Conservation (phyloP, 2,888 invertebrate species). For the Ctena decussata region DNA sequence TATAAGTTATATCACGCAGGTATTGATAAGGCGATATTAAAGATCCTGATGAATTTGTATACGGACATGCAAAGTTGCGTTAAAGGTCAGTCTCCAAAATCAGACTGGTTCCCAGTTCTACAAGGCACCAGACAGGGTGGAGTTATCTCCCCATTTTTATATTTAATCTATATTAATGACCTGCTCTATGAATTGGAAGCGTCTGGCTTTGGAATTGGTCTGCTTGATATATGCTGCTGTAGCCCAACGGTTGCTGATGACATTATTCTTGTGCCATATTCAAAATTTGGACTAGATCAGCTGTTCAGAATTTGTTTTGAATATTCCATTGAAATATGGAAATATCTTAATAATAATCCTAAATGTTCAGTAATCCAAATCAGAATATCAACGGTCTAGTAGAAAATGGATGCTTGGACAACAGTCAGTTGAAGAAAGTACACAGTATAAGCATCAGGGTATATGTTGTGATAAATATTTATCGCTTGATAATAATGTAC, state of each 20-base stretch:
- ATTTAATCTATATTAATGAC: too few relatives aligned
- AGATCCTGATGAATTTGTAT: neutral
- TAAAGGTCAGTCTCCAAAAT: too few relatives aligned
- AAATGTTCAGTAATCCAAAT: neutral
- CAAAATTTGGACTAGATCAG: neutral
- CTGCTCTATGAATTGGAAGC: neutral
- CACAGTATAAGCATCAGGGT: neutral
- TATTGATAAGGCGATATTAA: neutral
- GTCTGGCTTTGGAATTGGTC: neutral
- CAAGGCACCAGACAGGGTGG: neutral
- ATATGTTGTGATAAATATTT: neutral
- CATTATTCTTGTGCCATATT: neutral
- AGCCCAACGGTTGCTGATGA: neutral
- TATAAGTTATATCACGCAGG: neutral
- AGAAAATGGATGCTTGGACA: neutral
- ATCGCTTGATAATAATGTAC: neutral
- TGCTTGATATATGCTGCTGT: neutral
- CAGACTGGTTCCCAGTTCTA: constrained; percentile 3
- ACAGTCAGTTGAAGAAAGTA: neutral
- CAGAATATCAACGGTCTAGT: too few relatives aligned
- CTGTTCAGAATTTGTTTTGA: neutral
- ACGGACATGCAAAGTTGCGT: neutral
- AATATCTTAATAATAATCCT: neutral
- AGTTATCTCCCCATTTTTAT: neutral
- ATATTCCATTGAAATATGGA: neutral